A percentile compares a stretch with the other conserved stretches of the same genome.
Conservation (phyloP, 1,140 invertebrate species). For the Pollicipes pollicipes region DNA sequence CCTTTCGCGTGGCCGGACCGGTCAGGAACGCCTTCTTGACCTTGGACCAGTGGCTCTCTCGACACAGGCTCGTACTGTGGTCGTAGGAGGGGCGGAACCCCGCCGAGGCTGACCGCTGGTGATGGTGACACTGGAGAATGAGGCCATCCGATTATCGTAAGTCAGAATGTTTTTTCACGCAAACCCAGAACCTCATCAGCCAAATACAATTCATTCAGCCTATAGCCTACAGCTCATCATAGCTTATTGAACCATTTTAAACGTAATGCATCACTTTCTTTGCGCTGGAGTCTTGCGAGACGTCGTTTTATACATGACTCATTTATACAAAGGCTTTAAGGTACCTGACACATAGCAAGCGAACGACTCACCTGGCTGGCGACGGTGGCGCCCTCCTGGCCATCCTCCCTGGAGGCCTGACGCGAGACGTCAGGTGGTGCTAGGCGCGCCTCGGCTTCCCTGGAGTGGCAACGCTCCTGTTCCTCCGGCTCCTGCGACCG, state of each 20-base stretch:
- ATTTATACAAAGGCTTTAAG: no score
- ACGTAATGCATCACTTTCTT: no score
- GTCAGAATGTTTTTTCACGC: no score
- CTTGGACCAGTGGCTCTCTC: conserved; percentile 45
- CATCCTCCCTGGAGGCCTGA: neutral
- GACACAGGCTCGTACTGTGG: conserved; percentile 25
- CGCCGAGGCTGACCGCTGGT: neutral
- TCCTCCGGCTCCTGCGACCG: neutral
- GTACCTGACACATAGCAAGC: no score
- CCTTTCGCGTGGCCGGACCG: neutral
- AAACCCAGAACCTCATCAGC: no score
- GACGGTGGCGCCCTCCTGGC: neutral
- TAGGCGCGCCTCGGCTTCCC: neutral
- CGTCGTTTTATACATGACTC: no score
- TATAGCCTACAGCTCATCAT: no score
- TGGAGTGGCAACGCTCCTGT: neutral
- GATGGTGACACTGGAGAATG: no score
- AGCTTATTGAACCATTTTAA: no score
- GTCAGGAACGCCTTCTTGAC: conserved; percentile 51
- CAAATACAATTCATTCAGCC: no score
- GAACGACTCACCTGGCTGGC: neutral
- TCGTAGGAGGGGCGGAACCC: neutral
- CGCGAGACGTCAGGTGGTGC: neutral
- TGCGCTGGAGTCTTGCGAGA: no score
- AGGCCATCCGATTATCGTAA: no score